These are phyloP conservation scores for Euplexia lucipara DNA, from an alignment of 2,888 invertebrate genomes.

Conservation along the genomic window DNA sequence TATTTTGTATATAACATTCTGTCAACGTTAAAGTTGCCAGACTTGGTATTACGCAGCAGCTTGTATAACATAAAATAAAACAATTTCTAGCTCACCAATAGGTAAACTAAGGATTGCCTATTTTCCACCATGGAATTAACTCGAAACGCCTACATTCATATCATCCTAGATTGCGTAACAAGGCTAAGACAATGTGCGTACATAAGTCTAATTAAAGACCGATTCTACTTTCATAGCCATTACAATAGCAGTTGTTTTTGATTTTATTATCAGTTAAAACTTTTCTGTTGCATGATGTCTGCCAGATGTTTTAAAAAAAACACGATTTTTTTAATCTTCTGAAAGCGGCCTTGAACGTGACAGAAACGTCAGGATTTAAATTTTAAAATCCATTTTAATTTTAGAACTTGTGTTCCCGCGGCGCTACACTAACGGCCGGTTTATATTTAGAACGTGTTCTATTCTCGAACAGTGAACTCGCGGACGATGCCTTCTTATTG, in stretches of 20 bases:
- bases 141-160: conserved; percentile 67
- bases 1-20: too few relatives aligned
- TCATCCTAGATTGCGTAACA: conserved; percentile 66
- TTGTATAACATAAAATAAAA: neutral
- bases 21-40: too few relatives aligned
- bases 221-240: conserved; percentile 66
- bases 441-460: conserved; percentile 89
- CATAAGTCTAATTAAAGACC: conserved; percentile 71
- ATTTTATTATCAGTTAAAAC: conserved; percentile 72
- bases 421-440: conserved; percentile 86
- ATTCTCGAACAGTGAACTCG: conserved; percentile 88
- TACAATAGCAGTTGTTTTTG: conserved; percentile 68
- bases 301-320: conserved; percentile 77
- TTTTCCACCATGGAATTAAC: conserved; percentile 61
- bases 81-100: neutral
- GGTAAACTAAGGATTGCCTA: conserved; percentile 6
- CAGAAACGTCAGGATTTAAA: conserved; percentile 84
- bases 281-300: conserved; percentile 42
- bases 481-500: conserved; percentile 87
- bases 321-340: conserved; percentile 59
- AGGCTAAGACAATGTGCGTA: conserved; percentile 66
- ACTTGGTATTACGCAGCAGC: too few relatives aligned
- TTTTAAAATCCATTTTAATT: conserved; percentile 84
- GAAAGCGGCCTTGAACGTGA: conserved; percentile 88
- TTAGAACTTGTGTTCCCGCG: conserved; percentile 85